These are phyloP conservation scores for Ornithoptera priamus DNA, from an alignment of 2,888 invertebrate genomes.

Conservation along the genomic window DNA sequence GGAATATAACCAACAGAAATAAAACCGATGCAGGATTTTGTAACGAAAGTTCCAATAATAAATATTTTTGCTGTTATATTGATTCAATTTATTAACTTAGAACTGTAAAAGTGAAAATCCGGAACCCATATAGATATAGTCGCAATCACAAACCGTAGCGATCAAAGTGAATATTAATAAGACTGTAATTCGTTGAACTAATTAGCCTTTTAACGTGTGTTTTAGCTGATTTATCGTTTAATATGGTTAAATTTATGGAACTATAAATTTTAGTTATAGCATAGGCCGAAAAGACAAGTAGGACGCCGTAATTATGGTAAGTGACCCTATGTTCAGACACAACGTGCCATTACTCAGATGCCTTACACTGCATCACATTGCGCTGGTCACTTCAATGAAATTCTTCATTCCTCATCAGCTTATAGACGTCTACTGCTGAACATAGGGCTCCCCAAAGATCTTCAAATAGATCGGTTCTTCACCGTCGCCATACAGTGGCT, in stretches of 20 bases:
- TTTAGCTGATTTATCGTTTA: not conserved
- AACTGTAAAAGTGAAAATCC: not conserved
- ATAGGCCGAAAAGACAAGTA: not conserved
- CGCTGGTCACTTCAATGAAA: too few species aligned
- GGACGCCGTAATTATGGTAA: too few species aligned
- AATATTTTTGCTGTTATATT: not conserved
- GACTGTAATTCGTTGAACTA: not conserved
- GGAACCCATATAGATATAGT: not conserved
- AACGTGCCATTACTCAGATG: too few species aligned
- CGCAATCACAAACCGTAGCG: not conserved
- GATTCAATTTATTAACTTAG: not conserved
- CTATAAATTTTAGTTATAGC: not conserved
- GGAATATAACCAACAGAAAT: not conserved
- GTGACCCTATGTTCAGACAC: too few species aligned
- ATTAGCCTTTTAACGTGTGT: not conserved
- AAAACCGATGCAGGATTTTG: not conserved
- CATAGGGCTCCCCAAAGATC: too few species aligned
- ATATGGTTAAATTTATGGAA: not conserved
- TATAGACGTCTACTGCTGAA: too few species aligned
- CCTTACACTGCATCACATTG: too few species aligned
- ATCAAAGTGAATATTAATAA: constrained; percentile 7
- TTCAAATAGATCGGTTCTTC: too few species aligned
- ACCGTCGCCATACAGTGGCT: too few species aligned
- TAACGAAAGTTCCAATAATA: not conserved
- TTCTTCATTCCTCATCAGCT: too few species aligned